Percentiles rank a stretch among this genome's conserved stretches.
phyloP scores from a whole-genome alignment of 2,888 invertebrate species.

The Apantesis nais region DNA sequence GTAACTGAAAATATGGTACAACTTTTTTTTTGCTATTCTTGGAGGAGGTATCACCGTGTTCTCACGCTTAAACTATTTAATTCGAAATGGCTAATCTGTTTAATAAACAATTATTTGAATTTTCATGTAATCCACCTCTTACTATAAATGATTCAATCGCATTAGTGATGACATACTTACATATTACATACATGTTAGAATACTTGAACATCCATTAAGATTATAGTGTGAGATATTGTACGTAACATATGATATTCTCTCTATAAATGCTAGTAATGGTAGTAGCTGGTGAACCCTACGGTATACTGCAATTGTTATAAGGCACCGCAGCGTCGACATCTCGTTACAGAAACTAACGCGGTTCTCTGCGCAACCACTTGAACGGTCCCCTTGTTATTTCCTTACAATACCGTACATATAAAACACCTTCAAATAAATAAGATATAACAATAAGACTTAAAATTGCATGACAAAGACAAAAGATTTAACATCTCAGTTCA shows the following conservation, averaged over 20 bases:
- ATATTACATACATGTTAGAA: background rate
- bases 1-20: too few relatives aligned
- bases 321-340: slow-evolving; percentile 11
- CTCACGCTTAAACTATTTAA: background rate
- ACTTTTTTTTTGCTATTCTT: too few relatives aligned
- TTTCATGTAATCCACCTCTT: background rate
- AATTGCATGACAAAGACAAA: slow-evolving; percentile 39
- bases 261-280: slow-evolving; percentile 20
- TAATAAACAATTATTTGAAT: background rate
- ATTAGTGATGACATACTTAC: background rate
- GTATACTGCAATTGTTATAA: slow-evolving; percentile 13
- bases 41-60: background rate
- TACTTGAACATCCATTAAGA: background rate
- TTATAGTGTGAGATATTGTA: background rate
- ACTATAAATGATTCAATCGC: background rate
- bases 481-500: slow-evolving; percentile 33
- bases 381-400: slow-evolving; percentile 18
- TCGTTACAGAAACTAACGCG: slow-evolving; percentile 20
- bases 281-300: slow-evolving; percentile 14
- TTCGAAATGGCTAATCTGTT: background rate
- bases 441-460: slow-evolving; percentile 22
- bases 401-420: slow-evolving; percentile 12
- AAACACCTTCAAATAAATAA: slow-evolving; percentile 1
- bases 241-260: slow-evolving; percentile 8
- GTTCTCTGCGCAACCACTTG: slow-evolving; percentile 13